Evolutionary conservation across 2,888 invertebrate species (phyloP), one percentile per base, ranked within the genome.

Genomic region (Harmothoe impar): DNA sequence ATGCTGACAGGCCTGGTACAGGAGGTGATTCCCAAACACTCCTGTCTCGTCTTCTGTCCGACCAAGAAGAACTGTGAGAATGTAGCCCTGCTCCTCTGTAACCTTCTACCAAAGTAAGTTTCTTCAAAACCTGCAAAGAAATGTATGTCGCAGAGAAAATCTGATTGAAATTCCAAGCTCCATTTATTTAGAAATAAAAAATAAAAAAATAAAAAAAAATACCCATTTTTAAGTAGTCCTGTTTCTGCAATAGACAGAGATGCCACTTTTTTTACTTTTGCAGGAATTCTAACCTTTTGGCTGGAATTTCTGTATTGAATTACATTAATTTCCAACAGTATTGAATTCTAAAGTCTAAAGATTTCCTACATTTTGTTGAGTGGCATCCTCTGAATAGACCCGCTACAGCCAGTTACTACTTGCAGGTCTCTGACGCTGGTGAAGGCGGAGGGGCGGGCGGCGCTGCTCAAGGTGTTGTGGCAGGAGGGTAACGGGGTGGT

Each of bases 11-110:
- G 97, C 33, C 96, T 99, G 92, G 98, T 98, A 0, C 96, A 97
- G 93, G 98, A 98, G 96, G 97, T 98, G 33, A 93, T 98, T 0
- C 98, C 98, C 0, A 95, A 97, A 29, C 97, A 97, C 93, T 98
- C 98, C 0, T 98, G 98, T 94, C 97, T 99, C 0, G 97, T 99
- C 78, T 99, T 99, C 96, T 99, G 99, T 95, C 97, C 98, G n/a
- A 97, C 98, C 1, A 98, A 98, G 94, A 97, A 97, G 94, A 98
- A 98, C 96, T 98, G 98, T 94, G 98, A 99, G 96, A 99, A 98
- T 96, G 98, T 99, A 0, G 98, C 98, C 0, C 94, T 97, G 33
- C 96, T 98, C 29, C 96, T 99, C 20, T 97, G 97, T 93, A 97
- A 97, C 94, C 96, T 97, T 92, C 96, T 97, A 91, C 96, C 96